Evolutionary conservation across 2,113 vertebrate genomes (phyloP), one percentile per base, ranked within the genome.

Genomic region (Danio rerio): DNA sequence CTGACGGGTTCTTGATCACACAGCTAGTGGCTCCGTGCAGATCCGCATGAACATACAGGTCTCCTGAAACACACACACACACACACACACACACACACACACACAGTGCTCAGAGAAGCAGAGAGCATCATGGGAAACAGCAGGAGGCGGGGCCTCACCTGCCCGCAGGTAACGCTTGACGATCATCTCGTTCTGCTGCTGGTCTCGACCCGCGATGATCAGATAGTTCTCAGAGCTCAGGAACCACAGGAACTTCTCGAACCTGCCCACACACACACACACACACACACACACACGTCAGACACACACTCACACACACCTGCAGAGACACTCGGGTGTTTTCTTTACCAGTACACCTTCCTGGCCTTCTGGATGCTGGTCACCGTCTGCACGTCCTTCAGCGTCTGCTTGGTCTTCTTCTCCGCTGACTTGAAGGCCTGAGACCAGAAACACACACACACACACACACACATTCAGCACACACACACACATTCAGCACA

Each of bases 211-310:
- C 77, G 98, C 97, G 58, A 99, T 98, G 69, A 99, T 86, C 0
- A 99, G 94, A 88, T 97, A 99, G 88, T 99, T 99, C 91, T 99
- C 98, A 2, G 98, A 97, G 88, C 97, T 99, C 85, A 99, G 93
- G 92, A 99, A 99, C 98, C 98, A 99, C 80, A 99, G 89, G 92
- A 99, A 99, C 94, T 99, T 99, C 92, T 99, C 98, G 95, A 99
- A 99, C 98, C 98, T 99, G 92, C 7, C 63, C 87, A 20, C 16
- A 21, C 59, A 7, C 66, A 49, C 0, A 81, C 87, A 20, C 16
- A 21, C 59, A 7, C 66, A 49, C 0, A 81, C 16, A 42, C 71
- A 7, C 20, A 21, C 9, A 5, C 58, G 8, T 9, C 16, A 49
- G 21, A 5, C 2, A 31, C 31, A 31, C 31, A 31, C 31, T 2